These are phyloP conservation scores for Thryonomys swinderianus DNA, from an alignment of 2,113 vertebrate species.

Conservation along the genomic window DNA sequence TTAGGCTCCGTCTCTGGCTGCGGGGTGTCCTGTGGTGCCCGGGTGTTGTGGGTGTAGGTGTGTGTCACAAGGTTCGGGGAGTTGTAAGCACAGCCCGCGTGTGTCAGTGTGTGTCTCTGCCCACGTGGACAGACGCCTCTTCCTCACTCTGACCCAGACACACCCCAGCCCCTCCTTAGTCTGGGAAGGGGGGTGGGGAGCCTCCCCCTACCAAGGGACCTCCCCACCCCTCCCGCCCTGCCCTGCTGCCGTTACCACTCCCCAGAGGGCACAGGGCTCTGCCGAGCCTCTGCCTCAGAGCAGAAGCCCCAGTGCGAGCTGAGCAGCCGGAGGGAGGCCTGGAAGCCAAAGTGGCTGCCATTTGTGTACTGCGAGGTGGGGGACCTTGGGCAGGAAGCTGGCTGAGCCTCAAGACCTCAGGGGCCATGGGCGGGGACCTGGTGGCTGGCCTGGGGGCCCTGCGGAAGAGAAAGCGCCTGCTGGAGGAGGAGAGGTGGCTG, in stretches of 20 bases:
- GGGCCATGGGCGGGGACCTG: slow-evolving; percentile 78
- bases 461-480: slow-evolving; percentile 69
- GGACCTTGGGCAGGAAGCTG: slow-evolving; percentile 78
- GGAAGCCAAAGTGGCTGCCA: slow-evolving; percentile 78
- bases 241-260: slow-evolving; percentile 72
- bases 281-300: slow-evolving; percentile 70
- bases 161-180: slow-evolving; percentile 71
- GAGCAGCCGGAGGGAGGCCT: background rate
- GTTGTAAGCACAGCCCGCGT: slow-evolving; percentile 42
- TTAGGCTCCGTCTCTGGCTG: background rate
- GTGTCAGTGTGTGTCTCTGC: slow-evolving; percentile 60
- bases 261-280: slow-evolving; percentile 76
- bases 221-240: slow-evolving; percentile 74
- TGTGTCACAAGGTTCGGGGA: background rate
- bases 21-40: background rate
- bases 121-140: slow-evolving; percentile 62
- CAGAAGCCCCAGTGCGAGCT: slow-evolving; percentile 60
- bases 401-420: slow-evolving; percentile 78
- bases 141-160: slow-evolving; percentile 71
- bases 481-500: slow-evolving; percentile 80
- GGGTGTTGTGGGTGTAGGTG: slow-evolving; percentile 61
- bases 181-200: slow-evolving; percentile 58
- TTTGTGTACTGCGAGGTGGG: slow-evolving; percentile 76
- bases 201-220: slow-evolving; percentile 68
- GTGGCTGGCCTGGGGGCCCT: slow-evolving; percentile 77